These are phyloP conservation scores for Gobio gobio DNA, from an alignment of 2,113 vertebrate species.

Conservation along the genomic window DNA sequence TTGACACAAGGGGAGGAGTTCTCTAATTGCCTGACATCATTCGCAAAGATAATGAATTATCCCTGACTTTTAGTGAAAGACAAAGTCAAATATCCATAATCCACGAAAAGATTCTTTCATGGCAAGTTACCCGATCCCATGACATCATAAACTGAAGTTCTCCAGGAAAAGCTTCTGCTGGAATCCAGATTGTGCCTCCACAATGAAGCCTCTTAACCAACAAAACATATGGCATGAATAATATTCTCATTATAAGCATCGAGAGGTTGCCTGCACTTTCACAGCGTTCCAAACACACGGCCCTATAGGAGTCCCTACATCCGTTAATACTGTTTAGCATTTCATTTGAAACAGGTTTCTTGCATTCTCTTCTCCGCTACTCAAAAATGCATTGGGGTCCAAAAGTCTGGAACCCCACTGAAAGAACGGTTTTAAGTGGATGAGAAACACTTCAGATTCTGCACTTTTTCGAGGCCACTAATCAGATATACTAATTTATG, in stretches of 20 bases:
- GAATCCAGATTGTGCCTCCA: constrained; percentile 68
- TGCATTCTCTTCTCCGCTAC: background rate
- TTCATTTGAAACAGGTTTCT: constrained; percentile 30
- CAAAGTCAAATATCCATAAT: constrained; percentile 18
- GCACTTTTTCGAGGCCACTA: background rate
- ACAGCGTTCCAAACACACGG: constrained; percentile 67
- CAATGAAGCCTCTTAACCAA: constrained; percentile 75
- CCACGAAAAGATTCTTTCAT: constrained; percentile 60
- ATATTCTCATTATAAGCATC: constrained; percentile 77
- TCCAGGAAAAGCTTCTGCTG: constrained; percentile 72
- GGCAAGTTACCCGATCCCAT: constrained; percentile 62
- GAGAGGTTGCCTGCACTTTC: constrained; percentile 75
- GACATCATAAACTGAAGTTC: constrained; percentile 74
- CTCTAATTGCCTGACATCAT: background rate
- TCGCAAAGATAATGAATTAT: constrained; percentile 12
- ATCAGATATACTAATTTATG: background rate
- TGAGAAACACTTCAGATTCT: background rate
- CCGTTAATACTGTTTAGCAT: constrained; percentile 20
- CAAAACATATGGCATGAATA: constrained; percentile 83
- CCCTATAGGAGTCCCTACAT: constrained; percentile 33
- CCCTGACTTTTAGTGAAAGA: background rate
- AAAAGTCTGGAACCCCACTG: background rate
- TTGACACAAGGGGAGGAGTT: background rate
- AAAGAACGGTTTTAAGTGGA: background rate
- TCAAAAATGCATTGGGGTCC: background rate